These are phyloP conservation scores for Pheucticus melanocephalus DNA, from an alignment of 2,113 vertebrate species.

Conservation along the genomic window DNA sequence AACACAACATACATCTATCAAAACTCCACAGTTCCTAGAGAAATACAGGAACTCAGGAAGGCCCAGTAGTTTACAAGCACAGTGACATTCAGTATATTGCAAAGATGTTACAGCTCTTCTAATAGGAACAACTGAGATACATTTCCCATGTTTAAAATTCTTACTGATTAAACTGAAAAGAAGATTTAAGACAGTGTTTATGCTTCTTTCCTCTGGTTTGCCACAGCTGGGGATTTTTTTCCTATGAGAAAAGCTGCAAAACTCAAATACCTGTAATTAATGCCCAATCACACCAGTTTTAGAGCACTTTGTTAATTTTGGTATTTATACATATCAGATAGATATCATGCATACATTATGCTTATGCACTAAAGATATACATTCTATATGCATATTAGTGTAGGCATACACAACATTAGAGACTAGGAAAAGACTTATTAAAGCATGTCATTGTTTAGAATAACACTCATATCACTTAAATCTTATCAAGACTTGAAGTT, in stretches of 20 bases:
- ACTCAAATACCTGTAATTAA: neutral
- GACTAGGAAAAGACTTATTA: neutral
- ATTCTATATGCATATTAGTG: neutral
- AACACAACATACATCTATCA: neutral
- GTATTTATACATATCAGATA: neutral
- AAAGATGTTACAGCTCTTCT: neutral
- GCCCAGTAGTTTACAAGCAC: neutral
- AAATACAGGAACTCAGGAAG: neutral
- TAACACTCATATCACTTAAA: neutral
- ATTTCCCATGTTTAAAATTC: neutral
- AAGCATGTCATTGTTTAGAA: neutral
- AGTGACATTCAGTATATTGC: neutral
- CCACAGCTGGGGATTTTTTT: neutral
- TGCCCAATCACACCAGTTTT: neutral
- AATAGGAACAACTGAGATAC: neutral
- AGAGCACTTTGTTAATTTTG: neutral
- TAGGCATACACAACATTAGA: neutral
- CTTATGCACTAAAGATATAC: neutral
- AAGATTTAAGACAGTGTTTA: neutral
- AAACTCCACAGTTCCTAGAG: neutral
- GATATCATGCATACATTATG: neutral
- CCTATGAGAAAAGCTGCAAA: neutral
- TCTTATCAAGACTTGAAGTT: neutral
- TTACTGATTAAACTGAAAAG: neutral
- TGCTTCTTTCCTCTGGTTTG: neutral